Conservation (phyloP, 2,888 invertebrate species). For the Rhyacophila evoluta region DNA sequence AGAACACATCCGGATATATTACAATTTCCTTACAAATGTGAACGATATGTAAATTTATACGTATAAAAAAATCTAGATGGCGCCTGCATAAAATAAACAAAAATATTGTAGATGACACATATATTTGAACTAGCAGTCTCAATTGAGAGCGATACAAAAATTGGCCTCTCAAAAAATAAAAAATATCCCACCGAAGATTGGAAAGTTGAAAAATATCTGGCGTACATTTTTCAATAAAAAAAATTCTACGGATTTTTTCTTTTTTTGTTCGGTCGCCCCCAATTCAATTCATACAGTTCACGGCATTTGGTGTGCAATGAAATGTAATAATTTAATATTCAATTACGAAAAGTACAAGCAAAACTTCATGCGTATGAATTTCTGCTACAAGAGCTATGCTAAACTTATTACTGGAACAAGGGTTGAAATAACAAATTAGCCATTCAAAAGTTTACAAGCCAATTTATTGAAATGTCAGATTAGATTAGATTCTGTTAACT, state of each 20-base stretch:
- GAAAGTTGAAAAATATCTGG: background rate
- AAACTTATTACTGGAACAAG: slow-evolving; percentile 19
- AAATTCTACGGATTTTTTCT: background rate
- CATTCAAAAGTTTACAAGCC: background rate
- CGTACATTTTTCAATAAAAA: slow-evolving; percentile 14
- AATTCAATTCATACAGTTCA: slow-evolving; percentile 12
- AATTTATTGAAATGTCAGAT: background rate
- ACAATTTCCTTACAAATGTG: background rate
- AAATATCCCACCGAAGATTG: background rate
- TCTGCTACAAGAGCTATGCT: background rate
- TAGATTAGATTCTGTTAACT: background rate
- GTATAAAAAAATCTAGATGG: background rate
- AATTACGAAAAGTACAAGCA: background rate
- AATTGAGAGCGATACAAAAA: background rate
- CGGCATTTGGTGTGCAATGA: slow-evolving; percentile 14
- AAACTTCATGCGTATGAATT: slow-evolving; percentile 22
- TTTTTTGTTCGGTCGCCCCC: background rate
- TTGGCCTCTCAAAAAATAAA: background rate
- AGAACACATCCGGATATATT: no score
- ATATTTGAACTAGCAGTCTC: background rate
- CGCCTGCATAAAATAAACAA: background rate
- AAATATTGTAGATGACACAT: background rate
- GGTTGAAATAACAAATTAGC: slow-evolving; percentile 22
- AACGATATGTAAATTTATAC: background rate
- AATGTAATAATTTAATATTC: slow-evolving; percentile 12